Evolutionary conservation across 2,797 vertebrate species (phyloP).

Genomic region (Setipinna tenuifilis): DNA sequence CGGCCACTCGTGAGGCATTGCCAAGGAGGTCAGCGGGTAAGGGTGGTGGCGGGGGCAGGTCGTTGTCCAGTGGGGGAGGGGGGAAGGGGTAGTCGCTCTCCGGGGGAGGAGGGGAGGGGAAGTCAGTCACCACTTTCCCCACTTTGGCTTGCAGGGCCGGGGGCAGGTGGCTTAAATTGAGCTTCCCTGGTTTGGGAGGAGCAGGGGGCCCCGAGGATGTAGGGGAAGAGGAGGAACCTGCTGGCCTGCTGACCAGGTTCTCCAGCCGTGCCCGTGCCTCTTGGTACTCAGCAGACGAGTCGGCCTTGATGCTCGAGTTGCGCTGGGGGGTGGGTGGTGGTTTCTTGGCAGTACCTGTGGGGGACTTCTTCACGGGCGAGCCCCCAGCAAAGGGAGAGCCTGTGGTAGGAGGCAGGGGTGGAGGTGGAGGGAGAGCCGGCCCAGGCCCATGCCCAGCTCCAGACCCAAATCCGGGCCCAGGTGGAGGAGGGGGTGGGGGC

Average conservation of each 20-base stretch:
- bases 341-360: constrained; percentile 83
- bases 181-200: constrained; percentile 92
- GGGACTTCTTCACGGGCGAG: constrained; percentile 78
- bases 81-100: constrained; percentile 85
- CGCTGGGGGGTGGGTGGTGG: constrained; percentile 90
- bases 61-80: constrained; percentile 83
- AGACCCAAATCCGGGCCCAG: not conserved
- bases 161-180: constrained; percentile 85
- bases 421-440: not conserved
- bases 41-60: constrained; percentile 86
- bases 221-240: constrained; percentile 62
- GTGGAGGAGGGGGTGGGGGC: constrained; percentile 42
- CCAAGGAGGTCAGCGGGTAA: constrained; percentile 76
- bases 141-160: constrained; percentile 79
- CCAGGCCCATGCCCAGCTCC: not conserved
- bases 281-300: constrained; percentile 78
- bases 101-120: constrained; percentile 81
- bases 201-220: constrained; percentile 72
- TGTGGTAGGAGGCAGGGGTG: constrained; percentile 74
- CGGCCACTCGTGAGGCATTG: constrained; percentile 84
- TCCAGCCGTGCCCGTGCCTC: constrained; percentile 82
- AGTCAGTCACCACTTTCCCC: constrained; percentile 79
- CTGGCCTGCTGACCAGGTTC: constrained; percentile 88
- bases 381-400: constrained; percentile 61
- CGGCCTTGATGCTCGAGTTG: constrained; percentile 86